Base-by-base conservation (phyloP, 2,113 vertebrate genomes). In the Prochilodus magdalenae region DNA sequence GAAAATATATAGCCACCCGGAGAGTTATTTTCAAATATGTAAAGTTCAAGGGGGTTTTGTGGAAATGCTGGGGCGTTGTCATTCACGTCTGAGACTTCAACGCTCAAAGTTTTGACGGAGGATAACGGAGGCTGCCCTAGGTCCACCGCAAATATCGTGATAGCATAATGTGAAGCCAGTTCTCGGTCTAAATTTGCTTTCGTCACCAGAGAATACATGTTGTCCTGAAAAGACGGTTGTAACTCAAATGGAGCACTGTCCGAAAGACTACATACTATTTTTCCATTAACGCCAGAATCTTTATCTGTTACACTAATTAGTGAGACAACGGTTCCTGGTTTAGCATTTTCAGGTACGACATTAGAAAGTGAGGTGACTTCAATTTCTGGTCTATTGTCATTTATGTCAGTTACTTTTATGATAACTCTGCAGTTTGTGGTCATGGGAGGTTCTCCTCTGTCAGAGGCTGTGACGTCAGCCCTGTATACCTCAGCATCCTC, bases 31-130 rank as follows among this genome's bases (percentile, higher is more conserved):
- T 93, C 92, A 30, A 57, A 47, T 0, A 93, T 65, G 82, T 91
- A 93, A 57, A 92, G 86, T 0, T 66, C 77, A 3, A 90, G 86
- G 0, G 89, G 86, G 11, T 53, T 89, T 29, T 57, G 36, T 2
- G 40, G 44, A 10, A 93, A 93, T 18, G 65, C 44, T 0, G 92
- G 92, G 0, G 59, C n/a, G 20, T 93, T 92, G 47, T 93, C 92
- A 67, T 93, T 93, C 4, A 90, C 85, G 79, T 93, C 92, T 13
- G 89, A 90, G 24, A 93, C 57, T 6, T 82, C 27, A 0, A 93
- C 44, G 0, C 47, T 72, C 5, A 93, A 73, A 0, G 88, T 90
- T 67, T 88, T 90, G 27, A 81, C 60, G 0, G 72, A 73, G 18
- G 82, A 80, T 73, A 88, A 84, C 0, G 86, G 1, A 2, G 92